Evolutionary conservation across 2,113 vertebrate genomes (phyloP), one percentile per base, ranked within the genome.

Genomic region (Stictonetta naevosa): DNA sequence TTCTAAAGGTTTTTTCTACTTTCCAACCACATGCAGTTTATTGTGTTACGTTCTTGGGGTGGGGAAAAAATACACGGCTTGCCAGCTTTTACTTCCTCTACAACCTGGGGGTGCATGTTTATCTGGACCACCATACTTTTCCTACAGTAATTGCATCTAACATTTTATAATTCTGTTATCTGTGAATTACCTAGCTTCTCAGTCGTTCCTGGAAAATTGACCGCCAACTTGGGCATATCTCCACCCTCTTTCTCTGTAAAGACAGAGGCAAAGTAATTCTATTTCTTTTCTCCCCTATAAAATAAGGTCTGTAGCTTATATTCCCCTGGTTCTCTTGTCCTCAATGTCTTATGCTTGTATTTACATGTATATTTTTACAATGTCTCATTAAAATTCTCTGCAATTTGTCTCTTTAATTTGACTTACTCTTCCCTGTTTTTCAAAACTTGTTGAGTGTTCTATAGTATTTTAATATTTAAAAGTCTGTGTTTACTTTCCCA

Each of bases 211-310:
- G 97, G 97, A 90, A 97, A 98, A 98, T 97, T 97, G 97, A 98
- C 96, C 96, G 90, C 96, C 36, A 98, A 92, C 96, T 98, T 98
- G 97, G 87, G 97, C 96, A 98, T 96, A 97, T 98, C 98, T 97
- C 97, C 97, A 83, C 93, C 96, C 93, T 98, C 98, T 97, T 98
- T 97, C 97, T 98, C 97, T 98, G 98, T 95, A 98, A 97, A 98
- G 97, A 98, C 95, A 98, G 96, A 98, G 96, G 97, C 95, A 97
- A 92, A 97, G 62, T 69, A 90, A 97, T 97, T 95, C 97, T 77
- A 68, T 64, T 76, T 93, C 86, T 93, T 96, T 97, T 95, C 64
- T 97, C 87, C 95, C 83, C 91, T 94, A 86, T 93, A 77, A 96
- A 93, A 46, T 96, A 96, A 96, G 93, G 91, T 95, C 92, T 96